Conservation (phyloP, 2,797 vertebrate genomes). For the Alcedo atthis region DNA sequence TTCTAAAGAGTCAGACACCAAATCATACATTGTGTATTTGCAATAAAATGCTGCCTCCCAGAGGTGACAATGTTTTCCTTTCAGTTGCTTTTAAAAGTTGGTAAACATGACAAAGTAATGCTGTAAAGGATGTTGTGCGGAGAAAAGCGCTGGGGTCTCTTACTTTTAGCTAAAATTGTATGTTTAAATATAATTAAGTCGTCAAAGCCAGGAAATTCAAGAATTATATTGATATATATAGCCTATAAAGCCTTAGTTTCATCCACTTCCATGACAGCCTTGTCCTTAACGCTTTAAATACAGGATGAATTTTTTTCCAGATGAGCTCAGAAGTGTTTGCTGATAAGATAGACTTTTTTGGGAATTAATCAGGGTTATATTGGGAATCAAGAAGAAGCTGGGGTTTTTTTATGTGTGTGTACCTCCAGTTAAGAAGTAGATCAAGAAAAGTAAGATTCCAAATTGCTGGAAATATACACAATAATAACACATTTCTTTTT, state of each 20-base stretch:
- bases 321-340: background rate
- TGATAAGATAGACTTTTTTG: background rate
- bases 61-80: slow-evolving; percentile 1
- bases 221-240: background rate
- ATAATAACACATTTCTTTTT: background rate
- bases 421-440: background rate
- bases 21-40: background rate
- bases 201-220: background rate
- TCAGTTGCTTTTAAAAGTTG: background rate
- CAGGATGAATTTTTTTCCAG: background rate
- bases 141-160: background rate
- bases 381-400: background rate
- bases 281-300: background rate
- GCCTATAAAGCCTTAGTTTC: background rate
- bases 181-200: background rate
- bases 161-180: background rate
- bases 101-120: background rate
- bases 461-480: background rate
- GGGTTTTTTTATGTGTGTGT: background rate
- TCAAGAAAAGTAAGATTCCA: background rate
- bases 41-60: slow-evolving; percentile 63
- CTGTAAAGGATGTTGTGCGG: background rate
- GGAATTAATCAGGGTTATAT: background rate
- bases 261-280: background rate
- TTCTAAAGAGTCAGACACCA: background rate